A percentile compares a stretch with the other conserved stretches of the same genome.
phyloP scores from a whole-genome alignment of 2,888 invertebrate species.

The Pediacus dermestoides region DNA sequence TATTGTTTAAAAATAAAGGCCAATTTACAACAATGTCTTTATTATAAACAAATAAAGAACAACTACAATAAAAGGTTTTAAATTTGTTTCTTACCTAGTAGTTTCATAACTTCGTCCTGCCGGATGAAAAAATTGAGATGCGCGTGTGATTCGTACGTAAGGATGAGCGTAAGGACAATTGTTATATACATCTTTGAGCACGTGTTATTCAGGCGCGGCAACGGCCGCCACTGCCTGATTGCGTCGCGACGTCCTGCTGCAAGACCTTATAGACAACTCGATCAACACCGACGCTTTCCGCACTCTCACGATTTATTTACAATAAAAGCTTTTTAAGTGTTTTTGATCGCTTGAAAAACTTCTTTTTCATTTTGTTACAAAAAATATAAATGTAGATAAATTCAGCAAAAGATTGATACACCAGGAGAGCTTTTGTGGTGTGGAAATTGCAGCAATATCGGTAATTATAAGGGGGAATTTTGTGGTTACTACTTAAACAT shows the following conservation, averaged over 20 bases:
- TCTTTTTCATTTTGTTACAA: background rate
- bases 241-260: conserved; percentile 28
- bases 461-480: too few relatives aligned
- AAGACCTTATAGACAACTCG: conserved; percentile 18
- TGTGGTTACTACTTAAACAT: too few relatives aligned
- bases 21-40: conserved; percentile 3
- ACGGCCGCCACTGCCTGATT: conserved; percentile 41
- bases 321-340: too few relatives aligned
- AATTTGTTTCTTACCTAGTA: conserved; percentile 62
- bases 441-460: too few relatives aligned
- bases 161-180: conserved; percentile 16
- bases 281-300: conserved; percentile 19
- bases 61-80: conserved; percentile 4
- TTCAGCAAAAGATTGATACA: too few relatives aligned
- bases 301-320: conserved; percentile 19
- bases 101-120: conserved; percentile 74
- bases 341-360: background rate
- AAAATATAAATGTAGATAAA: too few relatives aligned
- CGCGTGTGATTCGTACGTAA: conserved; percentile 47
- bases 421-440: too few relatives aligned
- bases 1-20: too few relatives aligned
- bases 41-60: too few relatives aligned
- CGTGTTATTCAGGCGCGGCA: conserved; percentile 41
- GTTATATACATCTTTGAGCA: conserved; percentile 22
- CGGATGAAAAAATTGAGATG: conserved; percentile 79